Conservation (phyloP, 2,113 vertebrate genomes). For the Spheniscus mendiculus region DNA sequence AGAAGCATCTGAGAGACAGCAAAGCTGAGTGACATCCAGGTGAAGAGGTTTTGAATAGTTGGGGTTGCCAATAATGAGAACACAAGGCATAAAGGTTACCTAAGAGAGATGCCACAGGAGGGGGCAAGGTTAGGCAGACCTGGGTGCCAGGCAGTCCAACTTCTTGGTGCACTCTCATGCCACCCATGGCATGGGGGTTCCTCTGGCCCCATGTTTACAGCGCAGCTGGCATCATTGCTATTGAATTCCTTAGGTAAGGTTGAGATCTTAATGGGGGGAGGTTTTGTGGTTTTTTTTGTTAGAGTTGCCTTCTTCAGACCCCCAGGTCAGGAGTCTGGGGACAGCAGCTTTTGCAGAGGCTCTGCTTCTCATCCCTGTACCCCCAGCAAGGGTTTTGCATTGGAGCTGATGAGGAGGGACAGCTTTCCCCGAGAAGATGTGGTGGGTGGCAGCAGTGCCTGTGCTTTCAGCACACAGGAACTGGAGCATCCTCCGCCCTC, state of each 20-base stretch:
- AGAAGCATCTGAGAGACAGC: neutral
- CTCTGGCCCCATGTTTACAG: neutral
- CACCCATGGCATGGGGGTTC: neutral
- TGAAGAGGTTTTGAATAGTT: neutral
- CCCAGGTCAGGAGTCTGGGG: neutral
- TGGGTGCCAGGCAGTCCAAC: neutral
- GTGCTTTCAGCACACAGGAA: neutral
- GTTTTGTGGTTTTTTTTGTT: neutral
- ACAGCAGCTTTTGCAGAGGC: neutral
- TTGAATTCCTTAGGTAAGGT: neutral
- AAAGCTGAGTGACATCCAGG: neutral
- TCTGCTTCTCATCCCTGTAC: neutral
- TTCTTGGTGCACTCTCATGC: neutral
- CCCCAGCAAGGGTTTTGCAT: neutral
- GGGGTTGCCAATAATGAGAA: neutral
- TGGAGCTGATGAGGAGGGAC: neutral
- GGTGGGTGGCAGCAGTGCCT: neutral
- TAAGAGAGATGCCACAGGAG: neutral
- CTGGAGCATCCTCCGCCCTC: neutral
- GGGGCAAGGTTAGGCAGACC: neutral
- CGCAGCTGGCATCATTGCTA: neutral
- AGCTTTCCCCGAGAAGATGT: rapidly evolving
- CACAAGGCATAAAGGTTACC: neutral
- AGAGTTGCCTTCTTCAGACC: neutral
- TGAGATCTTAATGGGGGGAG: neutral